These are phyloP conservation scores for Brevimyrus niger DNA, from an alignment of 2,113 vertebrate species.

Conservation along the genomic window DNA sequence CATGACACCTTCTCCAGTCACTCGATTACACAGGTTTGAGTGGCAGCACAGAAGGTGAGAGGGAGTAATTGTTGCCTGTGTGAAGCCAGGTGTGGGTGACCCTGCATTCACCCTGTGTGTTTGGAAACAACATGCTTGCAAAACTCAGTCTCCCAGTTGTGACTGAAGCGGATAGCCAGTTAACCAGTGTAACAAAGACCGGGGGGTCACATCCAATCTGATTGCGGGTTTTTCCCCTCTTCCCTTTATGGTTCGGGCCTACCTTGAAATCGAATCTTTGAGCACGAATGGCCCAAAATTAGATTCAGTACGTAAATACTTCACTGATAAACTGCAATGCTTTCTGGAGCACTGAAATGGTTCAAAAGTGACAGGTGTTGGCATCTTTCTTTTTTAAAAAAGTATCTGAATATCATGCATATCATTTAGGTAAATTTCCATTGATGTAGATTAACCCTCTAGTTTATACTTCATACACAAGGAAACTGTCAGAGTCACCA, in stretches of 20 bases:
- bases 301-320: conserved; percentile 20
- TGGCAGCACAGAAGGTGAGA: not conserved
- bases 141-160: not conserved
- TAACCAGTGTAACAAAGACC: not conserved
- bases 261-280: conserved; percentile 26
- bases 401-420: not conserved
- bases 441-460: not conserved
- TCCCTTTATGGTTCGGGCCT: conserved; percentile 16
- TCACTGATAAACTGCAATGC: conserved; percentile 24
- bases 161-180: not conserved
- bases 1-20: not conserved
- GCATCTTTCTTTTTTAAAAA: not conserved
- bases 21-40: not conserved
- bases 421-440: not conserved
- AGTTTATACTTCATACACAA: not conserved
- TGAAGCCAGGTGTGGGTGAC: not conserved
- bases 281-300: conserved; percentile 18
- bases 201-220: conserved; percentile 24
- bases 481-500: not conserved
- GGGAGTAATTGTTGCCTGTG: not conserved
- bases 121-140: not conserved
- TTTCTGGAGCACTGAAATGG: conserved; percentile 6
- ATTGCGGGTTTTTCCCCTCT: not conserved
- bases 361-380: conserved; percentile 21
- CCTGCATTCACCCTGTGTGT: not conserved